Evolutionary conservation across 2,888 invertebrate species (phyloP).

Genomic region (Congeria kusceri): DNA sequence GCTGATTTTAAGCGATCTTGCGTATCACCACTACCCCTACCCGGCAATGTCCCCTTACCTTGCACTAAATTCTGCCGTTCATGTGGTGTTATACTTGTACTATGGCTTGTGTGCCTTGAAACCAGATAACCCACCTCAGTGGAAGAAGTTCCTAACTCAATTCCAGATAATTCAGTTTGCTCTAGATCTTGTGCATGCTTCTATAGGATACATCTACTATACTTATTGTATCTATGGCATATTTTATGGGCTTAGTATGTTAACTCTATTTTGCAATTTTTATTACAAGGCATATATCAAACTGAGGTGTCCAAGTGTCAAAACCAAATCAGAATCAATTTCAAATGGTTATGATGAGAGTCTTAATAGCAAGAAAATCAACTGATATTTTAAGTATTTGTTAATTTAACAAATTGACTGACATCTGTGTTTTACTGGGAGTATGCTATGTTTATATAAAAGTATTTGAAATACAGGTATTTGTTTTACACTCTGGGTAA

Average conservation of each 20-base stretch:
- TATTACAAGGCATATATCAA: constrained; percentile 80
- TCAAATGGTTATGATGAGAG: constrained; percentile 14
- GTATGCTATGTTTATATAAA: no score
- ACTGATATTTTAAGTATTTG: not conserved
- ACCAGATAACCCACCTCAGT: constrained; percentile 76
- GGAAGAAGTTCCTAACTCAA: constrained; percentile 82
- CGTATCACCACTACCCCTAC: constrained; percentile 78
- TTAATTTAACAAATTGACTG: no score
- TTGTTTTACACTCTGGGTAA: no score
- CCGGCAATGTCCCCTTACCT: constrained; percentile 80
- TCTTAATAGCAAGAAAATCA: constrained; percentile 1
- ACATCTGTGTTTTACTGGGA: no score
- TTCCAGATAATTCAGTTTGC: constrained; percentile 83
- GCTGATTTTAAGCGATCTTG: constrained; percentile 81
- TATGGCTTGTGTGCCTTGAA: constrained; percentile 79
- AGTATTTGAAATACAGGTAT: no score
- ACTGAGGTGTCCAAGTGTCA: constrained; percentile 10
- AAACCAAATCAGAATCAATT: not conserved
- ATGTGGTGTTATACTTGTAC: constrained; percentile 82
- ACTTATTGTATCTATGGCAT: constrained; percentile 83
- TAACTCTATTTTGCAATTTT: constrained; percentile 81
- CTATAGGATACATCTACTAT: constrained; percentile 79
- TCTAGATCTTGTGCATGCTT: constrained; percentile 76
- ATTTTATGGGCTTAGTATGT: constrained; percentile 82
- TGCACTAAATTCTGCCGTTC: constrained; percentile 81